Evolutionary conservation across 1,140 invertebrate genomes (phyloP), one percentile per base, ranked within the genome.

Genomic region (Listronotus bonariensis): DNA sequence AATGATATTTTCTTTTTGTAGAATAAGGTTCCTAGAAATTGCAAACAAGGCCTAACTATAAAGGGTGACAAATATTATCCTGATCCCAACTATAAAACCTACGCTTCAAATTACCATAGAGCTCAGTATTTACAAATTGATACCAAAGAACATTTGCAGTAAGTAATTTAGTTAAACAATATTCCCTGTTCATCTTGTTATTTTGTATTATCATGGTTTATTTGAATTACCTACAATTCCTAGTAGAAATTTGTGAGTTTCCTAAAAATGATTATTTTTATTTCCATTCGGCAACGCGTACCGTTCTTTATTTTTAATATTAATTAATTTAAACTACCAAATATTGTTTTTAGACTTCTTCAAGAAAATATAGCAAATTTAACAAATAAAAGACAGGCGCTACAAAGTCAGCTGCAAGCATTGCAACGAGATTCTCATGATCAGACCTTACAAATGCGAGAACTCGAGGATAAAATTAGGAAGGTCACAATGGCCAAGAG

Each of bases 41-140:
- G 89, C 71, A 74, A 72, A 26, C 82, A 83, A 72, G 84, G 88
- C 10, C 79, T 91, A 9, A 90, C 88, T 0, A 78, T 83, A 40
- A 80, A 81, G 59, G 83, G 82, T 5, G 83, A 86, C 54, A 79
- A 79, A 17, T 88, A 87, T 74, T 88, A 80, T 78, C 85, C 85
- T 0, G 84, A 83, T 69, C 89, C 89, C 8, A 83, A 87, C 76
- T 91, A 90, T 77, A 85, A 85, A 70, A 84, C 83, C 65, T 91
- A 91, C 73, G 83, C 86, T 9, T 80, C 81, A 18, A 70, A 67
- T 20, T 80, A 80, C 40, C 61, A 73, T 11, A 72, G 73, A 7
- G 78, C 80, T 0, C 78, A 80, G 40, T 88, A 75, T 74, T 82
- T 91, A 64, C 87, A 89, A 78, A 82, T 86, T 43, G 86, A 87